A percentile compares a stretch with the other conserved stretches of the same genome.
phyloP scores from a whole-genome alignment of 2,113 vertebrate species.

The Lagopus leucura region DNA sequence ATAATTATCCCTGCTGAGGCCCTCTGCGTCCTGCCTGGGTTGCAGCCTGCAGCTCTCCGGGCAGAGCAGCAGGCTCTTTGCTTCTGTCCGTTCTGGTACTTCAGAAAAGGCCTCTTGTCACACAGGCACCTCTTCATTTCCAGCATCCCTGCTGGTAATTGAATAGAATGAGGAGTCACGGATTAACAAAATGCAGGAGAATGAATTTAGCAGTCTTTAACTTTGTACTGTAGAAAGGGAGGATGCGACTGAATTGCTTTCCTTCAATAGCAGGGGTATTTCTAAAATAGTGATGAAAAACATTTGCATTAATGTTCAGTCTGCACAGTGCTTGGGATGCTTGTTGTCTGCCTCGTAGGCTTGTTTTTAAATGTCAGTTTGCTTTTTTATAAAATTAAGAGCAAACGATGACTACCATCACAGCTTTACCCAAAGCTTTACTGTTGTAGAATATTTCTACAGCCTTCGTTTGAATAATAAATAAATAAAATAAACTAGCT shows the following conservation, averaged over 20 bases:
- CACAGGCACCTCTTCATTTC: fast-evolving
- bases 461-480: neutral
- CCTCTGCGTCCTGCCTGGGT: fast-evolving
- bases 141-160: neutral
- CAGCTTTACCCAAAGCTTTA: constrained; percentile 28
- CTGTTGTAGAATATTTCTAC: neutral
- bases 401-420: constrained; percentile 28
- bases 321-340: neutral
- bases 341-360: neutral
- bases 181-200: neutral
- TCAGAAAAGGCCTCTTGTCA: neutral
- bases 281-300: neutral
- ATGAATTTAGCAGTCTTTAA: neutral
- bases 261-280: neutral
- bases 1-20: neutral
- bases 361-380: constrained; percentile 36
- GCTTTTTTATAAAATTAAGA: neutral
- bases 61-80: neutral
- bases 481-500: neutral
- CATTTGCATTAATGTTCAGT: constrained; percentile 17
- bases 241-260: neutral
- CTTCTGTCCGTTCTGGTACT: neutral
- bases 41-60: neutral
- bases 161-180: neutral
- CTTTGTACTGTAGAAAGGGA: neutral